These are phyloP conservation scores for Microplitis manilae DNA, from an alignment of 2,888 invertebrate genomes.

Conservation along the genomic window DNA sequence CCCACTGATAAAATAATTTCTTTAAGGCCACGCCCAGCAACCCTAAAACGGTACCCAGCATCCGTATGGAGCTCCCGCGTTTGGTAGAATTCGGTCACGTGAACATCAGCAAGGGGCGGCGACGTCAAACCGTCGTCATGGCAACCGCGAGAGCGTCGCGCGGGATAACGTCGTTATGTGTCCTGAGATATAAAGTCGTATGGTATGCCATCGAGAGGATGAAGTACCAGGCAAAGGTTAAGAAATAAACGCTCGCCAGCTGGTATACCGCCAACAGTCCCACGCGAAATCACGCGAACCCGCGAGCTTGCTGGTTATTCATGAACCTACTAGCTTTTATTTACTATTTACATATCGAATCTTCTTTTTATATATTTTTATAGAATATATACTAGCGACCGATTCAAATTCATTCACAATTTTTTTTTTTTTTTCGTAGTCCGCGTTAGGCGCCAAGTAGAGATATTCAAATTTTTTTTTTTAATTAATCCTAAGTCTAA, in stretches of 20 bases:
- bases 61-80: conserved; percentile 64
- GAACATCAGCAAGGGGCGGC: conserved; percentile 52
- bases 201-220: conserved; percentile 45
- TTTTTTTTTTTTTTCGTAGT: too few species aligned
- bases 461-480: too few species aligned
- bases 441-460: too few species aligned
- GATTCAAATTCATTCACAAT: too few species aligned
- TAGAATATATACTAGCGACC: too few species aligned
- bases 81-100: conserved; percentile 63
- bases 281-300: conserved; percentile 69
- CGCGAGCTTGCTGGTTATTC: conserved; percentile 60
- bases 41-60: conserved; percentile 79
- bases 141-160: conserved; percentile 52
- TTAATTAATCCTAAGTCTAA: too few species aligned
- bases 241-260: conserved; percentile 70
- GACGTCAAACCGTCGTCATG: conserved; percentile 48
- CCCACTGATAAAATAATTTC: conserved; percentile 70
- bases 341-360: background rate
- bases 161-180: conserved; percentile 68
- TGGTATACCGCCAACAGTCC: conserved; percentile 70
- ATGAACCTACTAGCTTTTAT: conserved; percentile 48
- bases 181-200: conserved; percentile 32
- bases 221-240: conserved; percentile 64
- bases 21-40: conserved; percentile 78
- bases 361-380: too few species aligned